These are phyloP conservation scores for Chionodraco myersi DNA, from an alignment of 2,113 vertebrate species.

Conservation along the genomic window DNA sequence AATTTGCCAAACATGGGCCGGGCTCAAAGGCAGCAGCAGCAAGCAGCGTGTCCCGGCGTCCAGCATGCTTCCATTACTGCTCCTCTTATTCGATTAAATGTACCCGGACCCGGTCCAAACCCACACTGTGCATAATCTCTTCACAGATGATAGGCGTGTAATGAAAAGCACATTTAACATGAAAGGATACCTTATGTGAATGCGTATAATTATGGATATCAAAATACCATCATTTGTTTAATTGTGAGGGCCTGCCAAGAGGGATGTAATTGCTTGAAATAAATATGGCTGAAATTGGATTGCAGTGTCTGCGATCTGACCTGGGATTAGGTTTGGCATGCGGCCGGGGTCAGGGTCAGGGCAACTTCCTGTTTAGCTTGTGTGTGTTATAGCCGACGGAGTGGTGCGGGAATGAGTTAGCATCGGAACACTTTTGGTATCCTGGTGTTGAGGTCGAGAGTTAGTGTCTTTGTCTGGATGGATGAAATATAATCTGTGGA, in stretches of 20 bases:
- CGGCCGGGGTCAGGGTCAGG: constrained; percentile 68
- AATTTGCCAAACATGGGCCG: constrained; percentile 72
- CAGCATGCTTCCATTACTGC: constrained; percentile 83
- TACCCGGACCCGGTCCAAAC: constrained; percentile 75
- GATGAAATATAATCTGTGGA: too few species aligned
- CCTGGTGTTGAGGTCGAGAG: too few species aligned
- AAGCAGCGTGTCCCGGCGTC: constrained; percentile 37
- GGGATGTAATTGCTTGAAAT: constrained; percentile 81
- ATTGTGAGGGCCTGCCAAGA: constrained; percentile 78
- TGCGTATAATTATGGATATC: constrained; percentile 81
- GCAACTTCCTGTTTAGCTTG: constrained; percentile 62
- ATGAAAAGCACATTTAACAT: constrained; percentile 82
- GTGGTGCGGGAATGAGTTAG: not conserved
- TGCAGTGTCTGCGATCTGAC: constrained; percentile 59
- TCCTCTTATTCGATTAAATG: constrained; percentile 81
- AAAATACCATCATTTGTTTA: constrained; percentile 83
- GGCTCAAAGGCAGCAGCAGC: constrained; percentile 65
- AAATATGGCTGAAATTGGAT: constrained; percentile 57
- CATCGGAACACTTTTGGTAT: too few species aligned
- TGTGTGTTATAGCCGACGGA: constrained; percentile 21
- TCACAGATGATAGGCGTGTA: constrained; percentile 77
- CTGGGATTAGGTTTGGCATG: constrained; percentile 37
- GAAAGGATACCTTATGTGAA: constrained; percentile 78
- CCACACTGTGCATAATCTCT: constrained; percentile 77
- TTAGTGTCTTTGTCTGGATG: too few species aligned